These are phyloP conservation scores for Stenotaenia linearis DNA, from an alignment of 2,888 invertebrate species.

Conservation along the genomic window DNA sequence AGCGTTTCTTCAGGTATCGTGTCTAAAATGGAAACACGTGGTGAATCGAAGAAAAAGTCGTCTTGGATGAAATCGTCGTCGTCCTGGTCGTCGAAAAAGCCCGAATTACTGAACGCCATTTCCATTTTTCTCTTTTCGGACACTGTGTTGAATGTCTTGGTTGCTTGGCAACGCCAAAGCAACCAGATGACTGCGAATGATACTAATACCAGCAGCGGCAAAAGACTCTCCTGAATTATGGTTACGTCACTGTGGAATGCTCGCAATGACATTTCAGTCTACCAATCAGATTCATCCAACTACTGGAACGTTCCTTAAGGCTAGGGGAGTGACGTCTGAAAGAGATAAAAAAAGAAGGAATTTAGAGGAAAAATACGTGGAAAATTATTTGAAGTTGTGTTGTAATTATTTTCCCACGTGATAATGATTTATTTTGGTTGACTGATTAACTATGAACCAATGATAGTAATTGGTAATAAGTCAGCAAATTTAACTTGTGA, in stretches of 20 bases:
- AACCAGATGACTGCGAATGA: background rate
- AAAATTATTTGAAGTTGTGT: background rate
- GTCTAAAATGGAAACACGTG: background rate
- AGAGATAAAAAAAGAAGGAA: background rate
- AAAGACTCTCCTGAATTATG: background rate
- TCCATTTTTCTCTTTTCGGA: background rate
- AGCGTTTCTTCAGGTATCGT: background rate
- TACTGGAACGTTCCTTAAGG: background rate
- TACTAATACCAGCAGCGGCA: background rate
- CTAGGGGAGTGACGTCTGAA: background rate
- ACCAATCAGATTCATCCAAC: background rate
- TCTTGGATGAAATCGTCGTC: background rate
- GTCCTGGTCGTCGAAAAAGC: background rate
- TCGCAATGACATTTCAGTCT: background rate
- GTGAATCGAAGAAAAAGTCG: background rate
- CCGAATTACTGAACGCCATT: background rate
- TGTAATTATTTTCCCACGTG: background rate
- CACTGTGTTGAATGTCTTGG: background rate
- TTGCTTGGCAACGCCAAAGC: slow-evolving; percentile 9
- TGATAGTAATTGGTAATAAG: background rate
- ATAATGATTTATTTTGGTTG: background rate
- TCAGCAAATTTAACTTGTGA: background rate
- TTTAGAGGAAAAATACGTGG: background rate
- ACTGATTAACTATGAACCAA: background rate
- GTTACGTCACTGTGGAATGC: background rate